Evolutionary conservation across 1,140 invertebrate genomes (phyloP), one percentile per base, ranked within the genome.

Genomic region (Sycophila sp.): DNA sequence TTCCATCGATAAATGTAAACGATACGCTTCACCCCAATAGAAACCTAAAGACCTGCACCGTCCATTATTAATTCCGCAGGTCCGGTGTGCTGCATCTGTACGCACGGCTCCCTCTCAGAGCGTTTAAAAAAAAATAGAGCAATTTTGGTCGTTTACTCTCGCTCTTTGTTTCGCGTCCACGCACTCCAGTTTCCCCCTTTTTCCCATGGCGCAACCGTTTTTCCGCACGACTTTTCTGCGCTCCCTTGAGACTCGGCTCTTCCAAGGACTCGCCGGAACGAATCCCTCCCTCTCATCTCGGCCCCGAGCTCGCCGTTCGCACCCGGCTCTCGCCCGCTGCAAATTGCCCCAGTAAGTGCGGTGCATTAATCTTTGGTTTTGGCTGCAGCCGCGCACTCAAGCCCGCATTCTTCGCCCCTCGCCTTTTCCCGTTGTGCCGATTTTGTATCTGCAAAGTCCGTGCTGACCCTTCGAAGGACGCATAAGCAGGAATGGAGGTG

Each of bases 331-430:
- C 73, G 71, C 72, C 80, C 83, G 83, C 81, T 80, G 80, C 81
- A 85, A 85, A 86, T 85, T 85, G 83, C 84, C 84, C 80, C 69
- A 81, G 83, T 84, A 64, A 84, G 81, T 84, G 82, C 83, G 83
- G 80, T 85, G 82, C 85, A 86, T 85, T 86, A 86, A 85, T 85
- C 85, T 85, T 86, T 86, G 85, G 84, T 85, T 86, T 85, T 47
- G 49, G 59, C 42, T 34, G 8, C 45, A 10, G 22, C 45, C 45
- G 22, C 55, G 32, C 17, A n/a, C 17, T n/a, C 22, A 40, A 40
- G 4, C 38, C 38, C 15, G n/a, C 19, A 4, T 2, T 11, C 13
- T 4, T 4, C 32, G 24, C 2, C 3, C 2, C 15, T 8, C 8
- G n/a, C 62, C 34, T 64, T 65, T 36, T 38, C 55, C 34, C n/a